Evolutionary conservation across 2,797 vertebrate genomes (phyloP).

Genomic region (Nyctalus aviator): DNA sequence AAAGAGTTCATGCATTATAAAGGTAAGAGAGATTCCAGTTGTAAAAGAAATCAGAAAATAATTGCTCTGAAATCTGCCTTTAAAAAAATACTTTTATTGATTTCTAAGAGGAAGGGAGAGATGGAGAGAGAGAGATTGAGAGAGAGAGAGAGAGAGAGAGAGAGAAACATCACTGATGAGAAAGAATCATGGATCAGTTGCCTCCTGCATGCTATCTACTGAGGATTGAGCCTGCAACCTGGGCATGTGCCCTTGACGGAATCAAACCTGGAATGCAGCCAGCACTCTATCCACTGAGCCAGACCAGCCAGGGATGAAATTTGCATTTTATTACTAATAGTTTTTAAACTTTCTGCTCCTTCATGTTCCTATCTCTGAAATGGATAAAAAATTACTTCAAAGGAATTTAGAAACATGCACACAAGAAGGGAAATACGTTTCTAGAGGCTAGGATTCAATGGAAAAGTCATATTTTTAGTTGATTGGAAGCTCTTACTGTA

Average conservation of each 20-base stretch:
- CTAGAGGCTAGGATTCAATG: background rate
- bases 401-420: background rate
- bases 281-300: too few species aligned
- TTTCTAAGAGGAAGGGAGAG: too few species aligned
- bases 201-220: too few species aligned
- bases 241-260: too few species aligned
- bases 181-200: too few species aligned
- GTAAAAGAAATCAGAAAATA: constrained; percentile 34
- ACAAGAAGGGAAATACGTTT: constrained; percentile 11
- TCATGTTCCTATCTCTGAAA: constrained; percentile 19
- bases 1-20: background rate
- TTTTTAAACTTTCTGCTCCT: background rate
- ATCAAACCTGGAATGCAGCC: too few species aligned
- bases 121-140: too few species aligned
- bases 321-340: background rate
- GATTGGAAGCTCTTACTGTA: background rate
- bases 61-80: constrained; percentile 28
- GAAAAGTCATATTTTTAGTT: background rate
- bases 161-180: too few species aligned
- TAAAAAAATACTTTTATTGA: background rate
- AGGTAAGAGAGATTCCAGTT: background rate
- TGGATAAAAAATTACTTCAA: background rate
- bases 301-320: background rate
- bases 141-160: too few species aligned
- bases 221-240: too few species aligned